Percentiles rank a stretch among this genome's conserved stretches.
Conservation (phyloP, 2,888 invertebrate genomes). For the Galerucella calmariensis region DNA sequence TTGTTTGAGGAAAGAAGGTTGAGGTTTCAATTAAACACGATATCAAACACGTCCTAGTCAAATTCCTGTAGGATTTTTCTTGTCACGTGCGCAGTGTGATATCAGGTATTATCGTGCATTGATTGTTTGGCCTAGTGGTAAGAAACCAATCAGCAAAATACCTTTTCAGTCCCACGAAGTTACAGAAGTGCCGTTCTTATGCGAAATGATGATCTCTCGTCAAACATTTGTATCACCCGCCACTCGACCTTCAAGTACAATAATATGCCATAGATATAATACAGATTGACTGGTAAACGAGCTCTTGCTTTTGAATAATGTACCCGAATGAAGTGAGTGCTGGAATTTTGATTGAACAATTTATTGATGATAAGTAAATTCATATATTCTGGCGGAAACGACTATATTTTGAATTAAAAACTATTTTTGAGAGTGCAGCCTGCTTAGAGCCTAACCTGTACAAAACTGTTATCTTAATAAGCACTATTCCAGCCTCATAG, state of each 20-base stretch:
- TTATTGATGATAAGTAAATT: not conserved
- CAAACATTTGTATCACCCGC: not conserved
- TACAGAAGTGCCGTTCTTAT: no score
- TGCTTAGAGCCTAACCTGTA: not conserved
- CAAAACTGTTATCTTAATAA: slow-evolving; percentile 26
- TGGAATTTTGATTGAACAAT: slow-evolving; percentile 28
- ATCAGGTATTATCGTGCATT: no score
- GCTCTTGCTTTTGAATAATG: slow-evolving; percentile 12
- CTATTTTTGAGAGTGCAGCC: not conserved
- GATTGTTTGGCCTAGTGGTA: no score
- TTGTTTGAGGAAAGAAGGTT: no score
- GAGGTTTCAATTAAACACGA: no score
- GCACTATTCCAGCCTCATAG: slow-evolving; percentile 26
- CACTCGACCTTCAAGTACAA: not conserved
- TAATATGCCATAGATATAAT: slow-evolving; percentile 3
- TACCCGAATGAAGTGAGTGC: slow-evolving; percentile 12
- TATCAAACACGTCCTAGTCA: no score
- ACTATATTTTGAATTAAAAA: not conserved
- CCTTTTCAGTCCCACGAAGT: no score
- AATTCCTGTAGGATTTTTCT: no score
- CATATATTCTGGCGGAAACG: no score
- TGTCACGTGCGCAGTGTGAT: no score
- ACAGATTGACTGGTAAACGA: slow-evolving; percentile 13
- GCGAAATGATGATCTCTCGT: no score
- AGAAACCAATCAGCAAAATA: no score